These are phyloP conservation scores for Colistium nudipinnis DNA, from an alignment of 2,113 vertebrate genomes.

Conservation along the genomic window DNA sequence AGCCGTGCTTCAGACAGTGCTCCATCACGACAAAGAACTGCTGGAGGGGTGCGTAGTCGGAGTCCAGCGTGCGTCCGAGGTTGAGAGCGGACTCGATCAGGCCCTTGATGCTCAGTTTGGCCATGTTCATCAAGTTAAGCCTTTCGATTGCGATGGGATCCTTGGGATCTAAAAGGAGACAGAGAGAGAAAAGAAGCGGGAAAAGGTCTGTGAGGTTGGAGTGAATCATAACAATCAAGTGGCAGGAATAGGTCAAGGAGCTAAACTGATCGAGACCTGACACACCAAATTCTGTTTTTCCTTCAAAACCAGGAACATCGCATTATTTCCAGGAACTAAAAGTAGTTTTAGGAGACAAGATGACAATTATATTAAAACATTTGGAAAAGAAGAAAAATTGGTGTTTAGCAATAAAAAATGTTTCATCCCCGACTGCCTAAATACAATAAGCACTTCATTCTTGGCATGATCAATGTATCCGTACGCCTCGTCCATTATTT, in stretches of 20 bases:
- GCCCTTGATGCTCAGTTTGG: conserved; percentile 98
- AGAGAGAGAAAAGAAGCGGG: neutral
- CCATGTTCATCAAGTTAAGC: conserved; percentile 99
- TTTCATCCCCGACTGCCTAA: neutral
- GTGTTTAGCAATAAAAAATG: neutral
- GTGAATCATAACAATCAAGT: no score
- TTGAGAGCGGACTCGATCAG: conserved; percentile 96
- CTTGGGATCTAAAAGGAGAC: conserved; percentile 88
- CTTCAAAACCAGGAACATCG: neutral
- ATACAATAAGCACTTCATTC: neutral
- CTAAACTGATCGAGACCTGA: neutral
- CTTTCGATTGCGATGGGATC: conserved; percentile 98
- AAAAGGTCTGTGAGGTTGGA: neutral
- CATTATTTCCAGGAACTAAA: conserved; percentile 24
- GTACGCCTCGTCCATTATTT: conserved; percentile 30
- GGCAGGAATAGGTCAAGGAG: neutral
- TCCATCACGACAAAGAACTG: conserved; percentile 99
- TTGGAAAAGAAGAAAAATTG: neutral
- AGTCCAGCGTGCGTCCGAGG: conserved; percentile 94
- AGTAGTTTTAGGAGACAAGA: neutral
- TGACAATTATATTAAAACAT: neutral
- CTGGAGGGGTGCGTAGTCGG: conserved; percentile 96
- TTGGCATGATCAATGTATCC: neutral
- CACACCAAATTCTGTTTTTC: neutral
- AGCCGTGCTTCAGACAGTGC: conserved; percentile 95